phyloP scores from a whole-genome alignment of 2,113 vertebrate species.

The Eubucco bourcierii region DNA sequence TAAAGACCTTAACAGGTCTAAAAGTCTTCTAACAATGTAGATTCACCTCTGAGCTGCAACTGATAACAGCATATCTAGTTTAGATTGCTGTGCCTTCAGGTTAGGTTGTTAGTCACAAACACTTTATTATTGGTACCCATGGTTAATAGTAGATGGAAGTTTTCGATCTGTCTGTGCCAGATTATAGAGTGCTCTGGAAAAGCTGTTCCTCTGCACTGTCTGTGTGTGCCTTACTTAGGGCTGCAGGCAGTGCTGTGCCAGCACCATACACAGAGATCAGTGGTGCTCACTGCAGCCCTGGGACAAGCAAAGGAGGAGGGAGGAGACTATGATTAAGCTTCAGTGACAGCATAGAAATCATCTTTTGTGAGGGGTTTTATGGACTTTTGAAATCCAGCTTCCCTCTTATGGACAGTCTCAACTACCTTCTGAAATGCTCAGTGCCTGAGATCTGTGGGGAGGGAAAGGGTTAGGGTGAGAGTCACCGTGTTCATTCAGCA shows the following conservation, averaged over 20 bases:
- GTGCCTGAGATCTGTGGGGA: neutral
- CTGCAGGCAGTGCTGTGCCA: neutral
- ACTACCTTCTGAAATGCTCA: neutral
- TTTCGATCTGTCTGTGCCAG: neutral
- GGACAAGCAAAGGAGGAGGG: neutral
- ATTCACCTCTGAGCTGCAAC: neutral
- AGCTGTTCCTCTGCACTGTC: neutral
- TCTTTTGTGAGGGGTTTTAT: neutral
- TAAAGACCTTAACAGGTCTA: neutral
- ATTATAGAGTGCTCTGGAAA: neutral
- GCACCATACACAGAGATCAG: accelerated
- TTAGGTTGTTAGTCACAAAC: neutral
- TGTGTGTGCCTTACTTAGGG: accelerated
- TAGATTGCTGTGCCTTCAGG: neutral
- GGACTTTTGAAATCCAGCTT: neutral
- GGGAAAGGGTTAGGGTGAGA: neutral
- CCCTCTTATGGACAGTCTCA: neutral
- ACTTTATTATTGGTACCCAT: neutral
- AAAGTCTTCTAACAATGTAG: neutral
- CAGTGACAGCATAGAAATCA: neutral
- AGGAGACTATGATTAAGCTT: neutral
- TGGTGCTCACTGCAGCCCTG: neutral
- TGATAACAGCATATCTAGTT: neutral
- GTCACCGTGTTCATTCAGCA: neutral
- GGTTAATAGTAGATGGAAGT: neutral